Evolutionary conservation across 2,113 vertebrate genomes (phyloP), one percentile per base, ranked within the genome.

Genomic region (Hemicordylus capensis): DNA sequence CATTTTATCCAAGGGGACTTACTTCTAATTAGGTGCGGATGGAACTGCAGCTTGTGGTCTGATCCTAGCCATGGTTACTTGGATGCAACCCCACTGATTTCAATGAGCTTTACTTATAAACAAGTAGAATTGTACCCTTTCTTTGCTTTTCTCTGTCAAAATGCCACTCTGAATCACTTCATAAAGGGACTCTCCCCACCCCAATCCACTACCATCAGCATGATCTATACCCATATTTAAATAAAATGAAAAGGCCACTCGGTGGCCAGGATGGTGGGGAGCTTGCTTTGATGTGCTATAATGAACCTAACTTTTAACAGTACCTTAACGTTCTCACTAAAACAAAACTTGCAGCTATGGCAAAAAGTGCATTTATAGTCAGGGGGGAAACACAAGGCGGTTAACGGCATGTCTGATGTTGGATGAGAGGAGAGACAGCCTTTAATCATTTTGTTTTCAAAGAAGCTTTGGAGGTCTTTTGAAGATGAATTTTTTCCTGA

Each of bases 391-490:
- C 76, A 91, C 81, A 82, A 90, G 91, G 88, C 48, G 80, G 92
- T 8, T 48, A 76, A 80, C 80, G 79, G 93, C 91, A 86, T 28
- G 94, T 94, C 95, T 96, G 95, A 94, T 94, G 92, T 93, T 15
- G 87, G 95, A 95, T 93, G 93, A 93, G 95, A 94, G 89, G 77
- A 76, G 90, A 89, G 87, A 76, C 90, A 93, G 92, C 89, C 91
- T 96, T 95, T 96, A 93, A 95, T 96, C 95, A 95, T 94, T 91
- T 89, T 94, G 89, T 90, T 95, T 93, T 95, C 94, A 94, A 95
- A 95, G 93, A 81, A 81, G 87, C 89, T 92, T 91, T 89, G 93
- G 90, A 93, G 87, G 81, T 34, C 84, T 92, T 96, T 96, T 95
- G 90, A 94, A 94, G 93, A 94, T 37, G 85, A 83, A 19, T 42